A percentile compares a stretch with the other conserved stretches of the same genome.
Conservation (phyloP, 92 coral and sea anemone genomes). For the Zoanthus gigantus region DNA sequence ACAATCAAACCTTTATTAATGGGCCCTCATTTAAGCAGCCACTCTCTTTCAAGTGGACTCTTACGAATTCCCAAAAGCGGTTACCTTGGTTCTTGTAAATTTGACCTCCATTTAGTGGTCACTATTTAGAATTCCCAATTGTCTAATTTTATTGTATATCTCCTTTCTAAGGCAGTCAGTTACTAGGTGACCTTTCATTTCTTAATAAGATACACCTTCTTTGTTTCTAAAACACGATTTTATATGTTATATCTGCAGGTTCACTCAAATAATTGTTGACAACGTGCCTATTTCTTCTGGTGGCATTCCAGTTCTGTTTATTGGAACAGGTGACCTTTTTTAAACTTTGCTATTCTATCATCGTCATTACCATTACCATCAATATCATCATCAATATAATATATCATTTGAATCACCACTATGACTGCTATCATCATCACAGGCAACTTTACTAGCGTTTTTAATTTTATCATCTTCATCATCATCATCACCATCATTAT, state of each 20-base stretch:
- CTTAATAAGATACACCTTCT: background rate
- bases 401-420: background rate
- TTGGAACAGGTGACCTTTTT: conserved; percentile 30
- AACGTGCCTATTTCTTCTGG: background rate
- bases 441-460: background rate
- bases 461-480: too few relatives aligned
- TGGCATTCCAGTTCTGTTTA: conserved; percentile 11
- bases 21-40: too few relatives aligned
- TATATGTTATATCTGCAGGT: conserved; percentile 7
- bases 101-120: too few relatives aligned
- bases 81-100: too few relatives aligned
- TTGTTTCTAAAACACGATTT: background rate
- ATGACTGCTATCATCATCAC: background rate
- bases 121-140: too few relatives aligned
- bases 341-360: background rate
- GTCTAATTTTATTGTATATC: too few relatives aligned
- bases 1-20: background rate
- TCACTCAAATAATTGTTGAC: conserved; percentile 27
- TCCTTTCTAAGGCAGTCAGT: too few relatives aligned
- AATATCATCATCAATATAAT: background rate
- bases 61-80: too few relatives aligned
- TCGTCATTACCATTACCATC: background rate
- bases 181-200: too few relatives aligned
- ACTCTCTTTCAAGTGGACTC: too few relatives aligned
- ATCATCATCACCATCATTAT: too few relatives aligned